Evolutionary conservation across 1,140 invertebrate genomes (phyloP), one percentile per base, ranked within the genome.

Genomic region (Vanessa atalanta): DNA sequence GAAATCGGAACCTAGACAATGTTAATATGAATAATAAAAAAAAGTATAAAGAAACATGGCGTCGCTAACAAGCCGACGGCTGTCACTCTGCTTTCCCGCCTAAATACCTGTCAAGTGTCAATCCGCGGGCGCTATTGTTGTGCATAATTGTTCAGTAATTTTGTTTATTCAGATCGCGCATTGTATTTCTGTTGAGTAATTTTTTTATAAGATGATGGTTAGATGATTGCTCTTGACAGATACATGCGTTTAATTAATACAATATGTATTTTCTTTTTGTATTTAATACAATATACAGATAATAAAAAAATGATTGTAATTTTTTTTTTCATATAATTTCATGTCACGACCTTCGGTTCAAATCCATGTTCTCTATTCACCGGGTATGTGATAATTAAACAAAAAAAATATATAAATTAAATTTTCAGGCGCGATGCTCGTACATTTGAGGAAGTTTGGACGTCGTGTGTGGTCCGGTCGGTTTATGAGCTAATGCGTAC

Each of bases 21-120:
- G 75, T 73, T 66, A 5, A 43, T 43, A 57, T 23, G 16, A 75
- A 78, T 48, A 75, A 77, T 75, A 71, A 65, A 77, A 70, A 66
- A 51, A 61, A 37, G 9, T 16, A 73, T 74, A 79, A 81, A 79
- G 78, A 80, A 85, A 87, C 78, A 85, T 85, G 83, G 85, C 83
- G 81, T 75, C 83, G 76, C 79, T 84, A 85, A 84, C 82, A 74
- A 85, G 85, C 74, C 80, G 79, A 80, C 80, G 78, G 75, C 79
- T 83, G 84, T 84, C 81, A 83, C 75, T 80, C 81, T 26, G 70
- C 75, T 77, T 84, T 84, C 85, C 85, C 85, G 85, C 85, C 83
- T 87, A 87, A 87, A 87, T 83, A 83, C 75, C 83, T 87, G 85
- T 87, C 85, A 87, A 80, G 73, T 87, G 85, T 87, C 85, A 84